Evolutionary conservation across 2,888 invertebrate species (phyloP), one percentile per base, ranked within the genome.

Genomic region (Antheraea assamensis): DNA sequence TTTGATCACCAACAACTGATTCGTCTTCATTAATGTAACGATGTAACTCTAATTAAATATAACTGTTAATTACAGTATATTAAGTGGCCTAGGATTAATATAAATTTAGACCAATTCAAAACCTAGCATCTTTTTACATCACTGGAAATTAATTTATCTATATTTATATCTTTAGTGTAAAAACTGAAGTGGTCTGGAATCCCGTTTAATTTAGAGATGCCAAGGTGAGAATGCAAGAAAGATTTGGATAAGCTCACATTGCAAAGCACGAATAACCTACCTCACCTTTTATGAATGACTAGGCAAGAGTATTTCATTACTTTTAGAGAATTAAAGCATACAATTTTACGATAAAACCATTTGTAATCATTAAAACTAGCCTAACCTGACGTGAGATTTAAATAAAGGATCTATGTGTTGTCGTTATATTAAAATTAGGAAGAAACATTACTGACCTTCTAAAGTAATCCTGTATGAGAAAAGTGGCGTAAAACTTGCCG

Each of bases 401-500:
- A 68, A 2, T 35, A 35, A 35, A 21, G 8, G 68, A 8, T 35
- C 13, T 21, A 42, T 42, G 42, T 68, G 35, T 21, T 68, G 21
- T 1, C 21, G 10, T 68, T 35, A 68, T 30, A 30, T 64, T 30
- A 30, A 64, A 35, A 30, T 31, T 17, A 4, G n/a, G 8, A 68
- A 64, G 27, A 64, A 19, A 68, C 31, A 42, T 61, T 30, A 78
- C 78, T 80, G 76, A 93, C 94, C 99, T 96, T 83, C 99, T 96
- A 94, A 99, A 99, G 93, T 99, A 99, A 92, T 99, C 99, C 94
- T 99, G 99, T 86, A 99, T 99, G 49, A 99, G 96, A 95, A 99
- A 99, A n/a, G 99, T 99, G 70, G 99, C 99, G 92, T 99, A 99
- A 95, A 99, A 99, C 93, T 99, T 99, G 75, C 99, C 99, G 17